Evolutionary conservation across 2,888 invertebrate species (phyloP).

Genomic region (Orgyia antiqua): DNA sequence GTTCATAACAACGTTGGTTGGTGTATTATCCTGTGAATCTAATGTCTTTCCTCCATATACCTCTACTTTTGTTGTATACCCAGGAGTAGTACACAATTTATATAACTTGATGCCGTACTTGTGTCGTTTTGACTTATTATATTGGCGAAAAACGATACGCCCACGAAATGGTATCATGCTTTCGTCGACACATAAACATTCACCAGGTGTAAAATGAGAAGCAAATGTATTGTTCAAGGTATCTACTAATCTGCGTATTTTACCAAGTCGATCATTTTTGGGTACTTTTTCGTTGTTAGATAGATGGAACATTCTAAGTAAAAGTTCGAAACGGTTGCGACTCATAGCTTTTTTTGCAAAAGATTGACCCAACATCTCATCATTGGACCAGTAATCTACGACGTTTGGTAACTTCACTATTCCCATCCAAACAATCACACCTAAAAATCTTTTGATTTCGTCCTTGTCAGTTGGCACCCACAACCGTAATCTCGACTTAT

Average conservation of each 20-base stretch:
- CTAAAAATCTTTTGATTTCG: conserved; percentile 1
- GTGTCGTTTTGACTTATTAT: conserved; percentile 2
- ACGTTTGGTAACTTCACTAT: background rate
- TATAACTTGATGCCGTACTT: conserved; percentile 4
- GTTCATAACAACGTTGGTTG: conserved; percentile 1
- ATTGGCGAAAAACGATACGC: background rate
- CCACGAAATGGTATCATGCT: conserved; percentile 1
- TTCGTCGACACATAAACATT: conserved; percentile 1
- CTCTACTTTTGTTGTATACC: conserved; percentile 5
- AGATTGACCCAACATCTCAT: background rate
- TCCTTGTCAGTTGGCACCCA: background rate
- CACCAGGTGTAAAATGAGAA: background rate
- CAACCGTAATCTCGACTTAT: background rate
- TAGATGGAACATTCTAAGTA: conserved; percentile 1
- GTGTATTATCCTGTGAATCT: background rate
- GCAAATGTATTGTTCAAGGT: background rate
- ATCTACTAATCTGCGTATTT: background rate
- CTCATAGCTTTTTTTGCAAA: background rate
- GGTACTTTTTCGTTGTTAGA: background rate
- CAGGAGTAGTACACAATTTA: conserved; percentile 15
- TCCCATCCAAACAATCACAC: background rate
- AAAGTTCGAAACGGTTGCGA: conserved; percentile 1
- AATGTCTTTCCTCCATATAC: conserved; percentile 1
- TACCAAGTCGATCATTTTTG: background rate
- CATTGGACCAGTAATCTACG: background rate